These are phyloP conservation scores for Nephotettix cincticeps DNA, from an alignment of 1,140 invertebrate genomes.

Conservation along the genomic window DNA sequence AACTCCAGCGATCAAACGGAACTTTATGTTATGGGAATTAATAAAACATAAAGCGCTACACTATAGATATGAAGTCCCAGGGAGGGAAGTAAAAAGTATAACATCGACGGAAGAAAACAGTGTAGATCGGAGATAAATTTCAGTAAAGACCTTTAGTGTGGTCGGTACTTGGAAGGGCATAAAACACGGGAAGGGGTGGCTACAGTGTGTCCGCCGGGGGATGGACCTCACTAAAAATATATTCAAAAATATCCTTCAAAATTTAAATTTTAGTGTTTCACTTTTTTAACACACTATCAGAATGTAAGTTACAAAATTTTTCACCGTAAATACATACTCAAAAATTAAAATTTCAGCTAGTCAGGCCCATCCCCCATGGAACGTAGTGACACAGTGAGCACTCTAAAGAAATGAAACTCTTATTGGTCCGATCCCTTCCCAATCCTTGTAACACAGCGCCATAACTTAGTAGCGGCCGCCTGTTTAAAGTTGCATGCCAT, in stretches of 20 bases:
- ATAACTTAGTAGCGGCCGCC: not conserved
- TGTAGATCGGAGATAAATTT: constrained; percentile 22
- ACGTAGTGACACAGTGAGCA: not conserved
- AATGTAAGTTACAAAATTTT: too few species aligned
- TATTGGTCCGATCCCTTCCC: constrained; percentile 12
- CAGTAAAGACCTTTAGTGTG: constrained; percentile 14
- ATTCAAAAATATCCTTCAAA: too few species aligned
- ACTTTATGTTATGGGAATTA: not conserved
- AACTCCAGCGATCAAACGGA: too few species aligned
- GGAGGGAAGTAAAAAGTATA: constrained; percentile 8
- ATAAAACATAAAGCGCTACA: not conserved
- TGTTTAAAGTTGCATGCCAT: constrained; percentile 14
- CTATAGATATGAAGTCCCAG: not conserved
- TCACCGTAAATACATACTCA: not conserved
- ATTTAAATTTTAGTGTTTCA: too few species aligned
- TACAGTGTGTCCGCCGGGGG: not conserved
- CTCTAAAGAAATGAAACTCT: constrained; percentile 23
- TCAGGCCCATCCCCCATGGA: not conserved
- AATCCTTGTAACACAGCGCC: not conserved
- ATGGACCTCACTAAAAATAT: not conserved
- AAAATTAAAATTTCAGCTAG: not conserved
- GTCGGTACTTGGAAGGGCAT: not conserved
- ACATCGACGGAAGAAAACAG: constrained; percentile 18
- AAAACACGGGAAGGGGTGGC: not conserved
- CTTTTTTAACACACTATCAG: too few species aligned